These are phyloP conservation scores for Portunus trituberculatus DNA, from an alignment of 1,140 invertebrate species.

Conservation along the genomic window DNA sequence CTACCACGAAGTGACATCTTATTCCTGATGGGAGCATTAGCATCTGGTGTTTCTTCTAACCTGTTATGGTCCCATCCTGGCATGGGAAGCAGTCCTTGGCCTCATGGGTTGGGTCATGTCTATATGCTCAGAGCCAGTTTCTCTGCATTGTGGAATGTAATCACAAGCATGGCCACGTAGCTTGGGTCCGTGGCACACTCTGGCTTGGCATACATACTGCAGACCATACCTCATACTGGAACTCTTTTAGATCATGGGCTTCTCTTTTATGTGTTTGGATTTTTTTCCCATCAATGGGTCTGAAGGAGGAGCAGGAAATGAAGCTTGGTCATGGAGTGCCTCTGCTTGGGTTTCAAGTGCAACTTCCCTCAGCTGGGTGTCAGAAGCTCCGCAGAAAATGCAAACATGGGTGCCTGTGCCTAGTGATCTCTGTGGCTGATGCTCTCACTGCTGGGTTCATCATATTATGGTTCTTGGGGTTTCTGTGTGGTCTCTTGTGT, in stretches of 20 bases:
- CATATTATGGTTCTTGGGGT: constrained; percentile 46
- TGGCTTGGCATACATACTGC: constrained; percentile 48
- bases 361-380: constrained; percentile 10
- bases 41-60: constrained; percentile 49
- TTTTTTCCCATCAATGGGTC: constrained; percentile 40
- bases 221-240: constrained; percentile 53
- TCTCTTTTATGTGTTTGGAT: constrained; percentile 58
- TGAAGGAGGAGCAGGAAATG: constrained; percentile 34
- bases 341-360: constrained; percentile 47
- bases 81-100: not conserved
- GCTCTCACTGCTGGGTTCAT: constrained; percentile 43
- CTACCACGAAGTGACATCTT: too few species aligned
- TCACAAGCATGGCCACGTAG: constrained; percentile 54
- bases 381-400: constrained; percentile 41
- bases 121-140: constrained; percentile 25
- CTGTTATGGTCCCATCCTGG: not conserved
- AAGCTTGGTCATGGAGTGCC: constrained; percentile 52
- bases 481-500: constrained; percentile 28
- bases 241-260: constrained; percentile 38
- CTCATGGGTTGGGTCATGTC: constrained; percentile 25
- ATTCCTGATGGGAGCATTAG: too few species aligned
- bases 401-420: constrained; percentile 61
- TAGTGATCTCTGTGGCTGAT: constrained; percentile 54
- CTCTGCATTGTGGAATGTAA: not conserved
- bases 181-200: constrained; percentile 63